Percentiles rank a stretch among this genome's conserved stretches.
phyloP scores from a whole-genome alignment of 2,888 invertebrate genomes.

The Yponomeuta evonymella region DNA sequence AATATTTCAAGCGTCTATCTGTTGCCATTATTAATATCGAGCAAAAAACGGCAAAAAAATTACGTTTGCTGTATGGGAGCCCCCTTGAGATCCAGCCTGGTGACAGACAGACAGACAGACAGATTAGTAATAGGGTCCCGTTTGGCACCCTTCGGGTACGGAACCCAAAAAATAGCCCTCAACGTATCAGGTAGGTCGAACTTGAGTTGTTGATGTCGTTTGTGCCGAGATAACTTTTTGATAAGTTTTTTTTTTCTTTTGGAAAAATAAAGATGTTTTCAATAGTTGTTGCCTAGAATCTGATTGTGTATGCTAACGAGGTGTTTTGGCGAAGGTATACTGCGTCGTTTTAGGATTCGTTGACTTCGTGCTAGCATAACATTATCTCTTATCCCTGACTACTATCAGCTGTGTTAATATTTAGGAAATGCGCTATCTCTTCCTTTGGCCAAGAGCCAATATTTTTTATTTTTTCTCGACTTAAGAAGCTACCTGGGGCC shows the following conservation, averaged over 20 bases:
- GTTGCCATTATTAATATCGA: too few species aligned
- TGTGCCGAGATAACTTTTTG: not conserved
- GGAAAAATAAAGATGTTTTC: not conserved
- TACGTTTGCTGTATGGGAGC: too few species aligned
- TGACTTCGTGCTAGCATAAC: constrained; percentile 2
- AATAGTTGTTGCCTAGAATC: not conserved
- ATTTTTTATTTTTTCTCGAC: not conserved
- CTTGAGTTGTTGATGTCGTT: not conserved
- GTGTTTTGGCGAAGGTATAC: not conserved
- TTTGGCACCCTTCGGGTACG: too few species aligned
- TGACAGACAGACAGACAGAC: too few species aligned
- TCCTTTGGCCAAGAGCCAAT: not conserved
- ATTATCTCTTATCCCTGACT: constrained; percentile 3
- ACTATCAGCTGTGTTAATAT: constrained; percentile 7
- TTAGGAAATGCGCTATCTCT: constrained; percentile 11
- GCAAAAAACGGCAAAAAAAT: too few species aligned
- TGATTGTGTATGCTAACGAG: not conserved
- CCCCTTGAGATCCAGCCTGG: too few species aligned
- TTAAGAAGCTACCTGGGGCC: not conserved
- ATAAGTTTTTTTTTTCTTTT: not conserved
- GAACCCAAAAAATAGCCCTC: too few species aligned
- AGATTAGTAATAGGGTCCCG: too few species aligned
- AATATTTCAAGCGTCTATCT: too few species aligned
- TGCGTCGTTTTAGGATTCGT: constrained; percentile 7
- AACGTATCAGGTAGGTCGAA: not conserved